Evolutionary conservation across 2,888 invertebrate genomes (phyloP), one percentile per base, ranked within the genome.

Genomic region (Synanthedon vespiformis): DNA sequence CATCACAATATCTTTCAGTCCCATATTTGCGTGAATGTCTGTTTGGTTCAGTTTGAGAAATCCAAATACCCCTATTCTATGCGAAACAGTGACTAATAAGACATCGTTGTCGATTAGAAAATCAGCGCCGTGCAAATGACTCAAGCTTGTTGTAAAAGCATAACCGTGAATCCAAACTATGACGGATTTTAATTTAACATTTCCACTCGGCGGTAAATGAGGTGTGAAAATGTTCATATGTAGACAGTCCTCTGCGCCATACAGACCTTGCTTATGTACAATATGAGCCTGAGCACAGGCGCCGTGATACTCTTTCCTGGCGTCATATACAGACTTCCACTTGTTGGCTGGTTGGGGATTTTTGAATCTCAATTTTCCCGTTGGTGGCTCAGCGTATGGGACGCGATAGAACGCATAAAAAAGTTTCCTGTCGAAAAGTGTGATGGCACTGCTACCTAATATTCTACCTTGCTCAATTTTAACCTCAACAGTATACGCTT

Each of bases 211-310:
- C 0, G 74, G 74, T 55, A 90, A 61, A 54, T 68, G 68, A 1
- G 91, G 91, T 5, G 91, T 89, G 65, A 90, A 93, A 5, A 93
- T 89, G 67, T 93, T 93, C n/a, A 93, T 63, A 61, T 89, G 89
- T 0, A 93, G 84, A 61, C 93, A 93, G 65, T 91, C 89, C 71
- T 90, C 90, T 50, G 72, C 73, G 5, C 90, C 90, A 63, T 70
- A 80, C 18, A 73, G 18, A 1, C 64, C 69, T 18, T 75, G 59
- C 61, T 76, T 81, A 53, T 84, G 80, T 16, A 77, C 73, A 10
- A 86, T 75, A 55, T 90, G 90, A 1, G 83, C 62, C 72, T 93
- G 93, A 0, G 92, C 91, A 69, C 93, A 94, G 0, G 83, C 72
- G 1, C 83, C 84, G 48, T 73, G 74, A 48, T 72, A 77, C 57